Conservation (phyloP, 2,113 vertebrate species). For the Cryptomyrus ogoouensis region DNA sequence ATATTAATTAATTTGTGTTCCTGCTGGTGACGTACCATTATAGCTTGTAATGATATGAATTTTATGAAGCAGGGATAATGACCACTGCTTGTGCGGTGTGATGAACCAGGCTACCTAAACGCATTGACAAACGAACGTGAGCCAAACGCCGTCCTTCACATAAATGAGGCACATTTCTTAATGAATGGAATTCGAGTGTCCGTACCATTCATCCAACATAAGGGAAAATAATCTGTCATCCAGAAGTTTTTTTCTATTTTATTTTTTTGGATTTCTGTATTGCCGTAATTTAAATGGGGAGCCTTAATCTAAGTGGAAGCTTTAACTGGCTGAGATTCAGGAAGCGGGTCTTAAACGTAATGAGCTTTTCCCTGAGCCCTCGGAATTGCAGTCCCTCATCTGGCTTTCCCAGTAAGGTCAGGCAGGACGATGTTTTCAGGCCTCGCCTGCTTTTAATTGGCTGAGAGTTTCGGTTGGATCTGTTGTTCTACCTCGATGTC, state of each 20-base stretch:
- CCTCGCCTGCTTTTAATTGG: not conserved
- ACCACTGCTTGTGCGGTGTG: not conserved
- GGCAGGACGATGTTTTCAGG: not conserved
- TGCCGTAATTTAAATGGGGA: not conserved
- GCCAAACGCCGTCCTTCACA: not conserved
- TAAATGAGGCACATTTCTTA: not conserved
- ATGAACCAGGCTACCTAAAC: not conserved
- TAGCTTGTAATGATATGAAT: not conserved
- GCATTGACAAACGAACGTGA: not conserved
- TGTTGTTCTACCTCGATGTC: not conserved
- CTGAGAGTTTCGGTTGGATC: not conserved
- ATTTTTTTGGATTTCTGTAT: not conserved
- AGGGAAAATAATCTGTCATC: not conserved
- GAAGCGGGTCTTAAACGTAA: not conserved
- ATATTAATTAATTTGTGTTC: slow-evolving; percentile 2
- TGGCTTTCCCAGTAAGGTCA: not conserved
- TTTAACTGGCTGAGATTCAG: not conserved
- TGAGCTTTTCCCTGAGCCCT: not conserved
- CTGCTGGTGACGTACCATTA: not conserved
- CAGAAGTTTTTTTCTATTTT: not conserved
- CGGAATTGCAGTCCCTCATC: not conserved
- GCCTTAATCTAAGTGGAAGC: not conserved
- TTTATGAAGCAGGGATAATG: slow-evolving; percentile 6
- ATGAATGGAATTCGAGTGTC: not conserved
- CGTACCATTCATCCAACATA: not conserved